phyloP scores from a whole-genome alignment of 2,797 vertebrate genomes.

The Lycodopsis pacificus region DNA sequence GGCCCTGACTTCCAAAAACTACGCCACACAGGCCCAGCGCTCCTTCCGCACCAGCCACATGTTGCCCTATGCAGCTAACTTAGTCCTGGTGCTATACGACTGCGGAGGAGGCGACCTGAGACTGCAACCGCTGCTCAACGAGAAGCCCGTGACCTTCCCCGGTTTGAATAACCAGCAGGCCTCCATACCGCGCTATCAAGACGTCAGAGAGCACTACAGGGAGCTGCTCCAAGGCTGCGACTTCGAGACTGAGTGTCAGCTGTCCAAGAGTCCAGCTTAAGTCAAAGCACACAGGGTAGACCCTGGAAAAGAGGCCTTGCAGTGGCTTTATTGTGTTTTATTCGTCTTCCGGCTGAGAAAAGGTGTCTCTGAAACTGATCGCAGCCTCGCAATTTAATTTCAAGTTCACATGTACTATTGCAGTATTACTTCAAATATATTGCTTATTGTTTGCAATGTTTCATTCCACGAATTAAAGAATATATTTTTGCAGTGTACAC shows the following conservation, averaged over 20 bases:
- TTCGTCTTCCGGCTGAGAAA: neutral
- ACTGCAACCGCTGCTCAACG: conserved; percentile 90
- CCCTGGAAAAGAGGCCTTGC: neutral
- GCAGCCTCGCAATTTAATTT: neutral
- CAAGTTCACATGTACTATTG: neutral
- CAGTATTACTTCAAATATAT: conserved; percentile 24
- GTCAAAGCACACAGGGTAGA: neutral
- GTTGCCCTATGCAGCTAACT: conserved; percentile 92
- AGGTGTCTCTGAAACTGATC: conserved; percentile 1
- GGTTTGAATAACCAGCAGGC: conserved; percentile 70
- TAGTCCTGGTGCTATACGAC: conserved; percentile 91
- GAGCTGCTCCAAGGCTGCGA: conserved; percentile 89
- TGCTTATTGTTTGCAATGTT: neutral
- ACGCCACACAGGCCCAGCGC: conserved; percentile 79
- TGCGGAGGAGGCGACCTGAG: conserved; percentile 88
- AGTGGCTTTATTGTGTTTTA: neutral
- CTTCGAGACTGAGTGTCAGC: conserved; percentile 77
- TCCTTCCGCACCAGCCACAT: conserved; percentile 90
- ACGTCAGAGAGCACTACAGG: conserved; percentile 87
- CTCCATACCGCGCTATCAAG: conserved; percentile 83
- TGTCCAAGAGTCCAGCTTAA: conserved; percentile 34
- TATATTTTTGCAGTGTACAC: conserved; percentile 24
- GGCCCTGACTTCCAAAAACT: conserved; percentile 87
- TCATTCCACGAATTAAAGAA: neutral
- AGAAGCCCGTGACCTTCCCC: conserved; percentile 86